Evolutionary conservation across 2,113 vertebrate species (phyloP), one percentile per base, ranked within the genome.

Genomic region (Thamnaconus septentrionalis): DNA sequence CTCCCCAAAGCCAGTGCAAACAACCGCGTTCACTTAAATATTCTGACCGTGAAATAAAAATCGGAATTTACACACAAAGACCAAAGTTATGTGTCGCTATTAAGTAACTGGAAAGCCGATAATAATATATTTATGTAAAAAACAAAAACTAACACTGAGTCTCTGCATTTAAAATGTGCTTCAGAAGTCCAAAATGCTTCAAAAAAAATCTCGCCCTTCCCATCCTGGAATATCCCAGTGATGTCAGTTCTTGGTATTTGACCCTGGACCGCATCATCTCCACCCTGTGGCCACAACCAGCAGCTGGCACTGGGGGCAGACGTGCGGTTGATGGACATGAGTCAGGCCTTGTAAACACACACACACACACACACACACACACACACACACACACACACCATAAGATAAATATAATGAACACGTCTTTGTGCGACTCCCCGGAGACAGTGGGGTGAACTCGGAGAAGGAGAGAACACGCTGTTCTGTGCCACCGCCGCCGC

Each of bases 241-340:
- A 59, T 43, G 49, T 65, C 57, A 61, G 2, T 66, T 64, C 59
- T 11, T 50, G 54, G 56, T 62, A 56, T 61, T 55, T 10, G 61
- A 70, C 46, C 6, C 41, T 44, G 41, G 64, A 47, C 68, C 56
- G 70, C 56, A 66, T 41, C 39, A 54, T 43, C 67, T 82, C 69
- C 66, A 82, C 75, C 52, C 41, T 12, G 53, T 65, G 59, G 67
- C 48, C 54, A 56, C 8, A 42, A 56, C 59, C 48, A 60, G 59
- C 44, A 56, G 65, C n/a, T 18, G 61, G 48, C 41, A 10, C 5
- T 51, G 12, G 12, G 18, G 18, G 2, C 18, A 31, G 18, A 31
- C 18, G 18, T 31, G 18, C 2, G 18, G 31, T 40, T 47, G 65
- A 47, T 57, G 55, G 31, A 45, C 44, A 45, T 45, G 44, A 45